Evolutionary conservation across 2,113 vertebrate species (phyloP), one percentile per base, ranked within the genome.

Genomic region (Spizaetus ornatus): DNA sequence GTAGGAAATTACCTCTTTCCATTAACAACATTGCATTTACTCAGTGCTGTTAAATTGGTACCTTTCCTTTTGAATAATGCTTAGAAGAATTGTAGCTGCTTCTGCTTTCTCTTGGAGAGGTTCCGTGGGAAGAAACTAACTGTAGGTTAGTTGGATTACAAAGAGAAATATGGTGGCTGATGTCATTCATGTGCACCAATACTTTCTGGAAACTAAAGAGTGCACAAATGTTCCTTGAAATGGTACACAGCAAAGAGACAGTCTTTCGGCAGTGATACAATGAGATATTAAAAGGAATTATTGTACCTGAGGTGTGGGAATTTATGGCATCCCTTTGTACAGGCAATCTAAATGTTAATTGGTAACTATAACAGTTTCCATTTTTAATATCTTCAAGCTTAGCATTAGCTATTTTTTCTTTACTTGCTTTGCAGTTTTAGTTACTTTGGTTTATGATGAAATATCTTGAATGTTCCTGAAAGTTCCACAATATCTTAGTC

Each of bases 261-360:
- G 19, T 14, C 32, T 88, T 92, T 67, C 82, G 72, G 88, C 88
- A 86, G 55, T 66, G 52, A 79, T 82, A 59, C 72, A 84, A 15
- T 26, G 69, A 81, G 86, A 78, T 78, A 73, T 84, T 95, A 89
- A 84, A 85, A 62, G 91, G 70, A 97, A 87, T 94, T 95, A 91
- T 65, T 82, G 77, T 85, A 91, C 87, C 78, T 87, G 52, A 78
- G 55, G 26, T 43, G 3, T 90, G 72, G 59, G 43, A 88, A 97
- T 97, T 96, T 95, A 97, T 95, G 82, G 36, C 47, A 79, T 93
- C 65, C 52, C 47, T 88, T 95, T 95, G 61, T 97, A 86, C 67
- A 92, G 88, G 90, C 94, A 96, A 95, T 97, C 82, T 97, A 95
- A 94, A 92, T 97, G 82, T 96, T 97, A 97, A 97, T 88, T 91